Percentiles rank a stretch among this genome's conserved stretches.
phyloP scores from a whole-genome alignment of 2,113 vertebrate species.

The Forbesichthys papilliferus region DNA sequence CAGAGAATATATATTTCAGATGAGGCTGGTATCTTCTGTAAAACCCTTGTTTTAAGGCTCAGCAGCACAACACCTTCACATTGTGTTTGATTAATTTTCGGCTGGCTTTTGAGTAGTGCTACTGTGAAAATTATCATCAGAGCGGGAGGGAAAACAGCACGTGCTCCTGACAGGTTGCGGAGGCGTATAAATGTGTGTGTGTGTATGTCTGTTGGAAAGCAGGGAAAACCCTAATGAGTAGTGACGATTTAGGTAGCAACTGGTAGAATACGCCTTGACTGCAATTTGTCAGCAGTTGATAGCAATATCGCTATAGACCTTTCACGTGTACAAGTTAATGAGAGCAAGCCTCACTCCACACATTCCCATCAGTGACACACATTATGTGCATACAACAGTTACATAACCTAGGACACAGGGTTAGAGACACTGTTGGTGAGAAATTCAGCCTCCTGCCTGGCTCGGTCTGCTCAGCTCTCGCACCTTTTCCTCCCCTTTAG shows the following conservation, averaged over 20 bases:
- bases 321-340: too few relatives aligned
- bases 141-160: slow-evolving; percentile 22
- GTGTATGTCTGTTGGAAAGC: slow-evolving; percentile 12
- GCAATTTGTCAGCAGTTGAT: slow-evolving; percentile 2
- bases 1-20: too few relatives aligned
- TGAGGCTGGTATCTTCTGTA: neutral
- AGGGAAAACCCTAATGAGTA: slow-evolving; percentile 28
- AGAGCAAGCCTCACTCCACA: too few relatives aligned
- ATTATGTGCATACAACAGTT: slow-evolving; percentile 1
- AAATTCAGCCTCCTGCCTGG: slow-evolving; percentile 5
- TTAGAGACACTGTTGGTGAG: slow-evolving; percentile 16
- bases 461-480: neutral
- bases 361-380: too few relatives aligned
- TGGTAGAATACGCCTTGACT: neutral
- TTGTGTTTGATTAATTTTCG: slow-evolving; percentile 48
- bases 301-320: too few relatives aligned
- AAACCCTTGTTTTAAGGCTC: neutral
- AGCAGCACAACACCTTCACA: slow-evolving; percentile 4
- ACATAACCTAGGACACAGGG: slow-evolving; percentile 1
- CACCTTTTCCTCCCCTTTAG: neutral
- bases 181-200: slow-evolving; percentile 23
- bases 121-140: slow-evolving; percentile 31
- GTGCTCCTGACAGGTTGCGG: slow-evolving; percentile 38
- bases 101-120: slow-evolving; percentile 23
- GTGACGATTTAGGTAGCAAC: slow-evolving; percentile 53